Base-by-base conservation (phyloP, 2,797 vertebrate species). In the Vespertilio murinus region DNA sequence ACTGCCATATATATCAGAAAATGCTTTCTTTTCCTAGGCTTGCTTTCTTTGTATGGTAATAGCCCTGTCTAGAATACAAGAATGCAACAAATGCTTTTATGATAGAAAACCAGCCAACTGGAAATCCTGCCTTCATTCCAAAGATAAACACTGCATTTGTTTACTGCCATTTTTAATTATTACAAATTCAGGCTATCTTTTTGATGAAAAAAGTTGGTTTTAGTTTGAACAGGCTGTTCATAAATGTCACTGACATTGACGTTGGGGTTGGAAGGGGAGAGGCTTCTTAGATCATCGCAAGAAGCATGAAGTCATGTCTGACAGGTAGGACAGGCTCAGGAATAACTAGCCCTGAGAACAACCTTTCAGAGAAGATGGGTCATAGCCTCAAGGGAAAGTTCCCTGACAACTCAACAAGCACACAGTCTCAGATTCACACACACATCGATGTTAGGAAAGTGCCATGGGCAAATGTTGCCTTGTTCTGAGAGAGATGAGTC, bases 121-220 rank as follows among this genome's bases (percentile, higher is more conserved):
- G 96, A 98, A 98, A 98, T 97, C 88, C 96, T 98, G 97, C 94
- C 97, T 97, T 97, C 97, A 97, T 97, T 97, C 95, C 88, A 96
- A 97, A 98, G 96, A 96, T 97, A 97, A 97, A 96, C 70, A 33
- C 65, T 97, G 33, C 56, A 85, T 96, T 97, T 92, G 90, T 97
- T 97, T 97, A 95, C 96, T 97, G 94, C 94, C 93, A 89, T 89
- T 96, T 94, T 93, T 97, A 96, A 93, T 90, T 93, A 97, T 97
- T 96, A 87, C 85, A 97, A 97, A 96, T 93, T 84, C 69, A 92
- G 56, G 54, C 96, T 91, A 90, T 64, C 67, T 85, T 92, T 94
- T 65, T 81, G 49, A 73, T 52, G 38, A 59, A 69, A 95, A 70
- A 69, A 52, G 3, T 35, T 78, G 78, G 35, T 22, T 56, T 88